Evolutionary conservation across 2,797 vertebrate species (phyloP).

Genomic region (Etheostoma perlongum): DNA sequence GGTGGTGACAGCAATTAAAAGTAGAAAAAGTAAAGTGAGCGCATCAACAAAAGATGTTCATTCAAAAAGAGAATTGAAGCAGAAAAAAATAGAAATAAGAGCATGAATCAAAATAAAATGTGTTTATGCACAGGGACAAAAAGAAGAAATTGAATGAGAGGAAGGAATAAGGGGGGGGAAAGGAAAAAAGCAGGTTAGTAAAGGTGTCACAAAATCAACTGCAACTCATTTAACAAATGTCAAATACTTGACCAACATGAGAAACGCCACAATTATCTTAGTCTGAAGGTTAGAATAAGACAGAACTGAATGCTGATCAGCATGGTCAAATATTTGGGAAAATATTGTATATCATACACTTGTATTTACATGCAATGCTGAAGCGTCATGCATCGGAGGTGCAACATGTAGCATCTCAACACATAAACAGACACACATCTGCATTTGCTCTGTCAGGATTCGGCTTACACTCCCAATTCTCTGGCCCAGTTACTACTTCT

Average conservation of each 20-base stretch:
- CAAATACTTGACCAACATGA: conserved; percentile 39
- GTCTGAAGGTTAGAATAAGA: not conserved
- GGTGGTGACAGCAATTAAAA: not conserved
- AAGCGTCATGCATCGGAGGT: conserved; percentile 29
- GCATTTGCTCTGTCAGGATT: conserved; percentile 66
- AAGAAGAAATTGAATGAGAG: conserved; percentile 16
- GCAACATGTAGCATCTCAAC: conserved; percentile 30
- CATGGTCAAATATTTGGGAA: conserved; percentile 35
- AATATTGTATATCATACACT: not conserved
- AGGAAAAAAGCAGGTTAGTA: conserved; percentile 83
- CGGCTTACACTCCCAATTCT: conserved; percentile 58
- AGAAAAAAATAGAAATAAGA: conserved; percentile 3
- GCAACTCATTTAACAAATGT: conserved; percentile 36
- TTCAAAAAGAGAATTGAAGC: not conserved
- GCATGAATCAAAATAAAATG: not conserved
- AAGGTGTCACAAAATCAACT: conserved; percentile 60
- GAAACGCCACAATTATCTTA: not conserved
- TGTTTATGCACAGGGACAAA: conserved; percentile 1
- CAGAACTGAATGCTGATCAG: not conserved
- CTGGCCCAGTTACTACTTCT: conserved; percentile 77
- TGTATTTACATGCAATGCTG: conserved; percentile 40
- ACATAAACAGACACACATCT: conserved; percentile 29
- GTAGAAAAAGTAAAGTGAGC: not conserved
- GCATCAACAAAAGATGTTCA: conserved; percentile 7
- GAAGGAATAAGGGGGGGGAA: conserved; percentile 40